Base-by-base conservation (phyloP, 2,797 vertebrate species). In the Pangasius macronema region DNA sequence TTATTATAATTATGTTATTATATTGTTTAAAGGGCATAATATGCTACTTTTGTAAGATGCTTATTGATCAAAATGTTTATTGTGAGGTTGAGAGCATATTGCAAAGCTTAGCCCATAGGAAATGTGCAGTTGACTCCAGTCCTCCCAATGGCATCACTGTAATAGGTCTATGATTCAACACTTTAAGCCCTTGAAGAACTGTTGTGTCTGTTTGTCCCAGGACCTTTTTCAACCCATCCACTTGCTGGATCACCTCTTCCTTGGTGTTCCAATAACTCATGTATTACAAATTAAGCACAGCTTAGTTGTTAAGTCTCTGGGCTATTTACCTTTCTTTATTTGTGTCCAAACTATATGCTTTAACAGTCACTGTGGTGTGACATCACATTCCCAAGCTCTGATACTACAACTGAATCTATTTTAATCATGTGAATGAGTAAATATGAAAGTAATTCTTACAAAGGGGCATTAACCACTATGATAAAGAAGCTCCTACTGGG, bases 351-450 rank as follows among this genome's bases (percentile, higher is more conserved):
- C 9, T 13, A 22, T 59, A 55, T 55, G 76, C 9, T 36, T 3
- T 8, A 79, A 24, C 57, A 39, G 18, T 36, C 30, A 79, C 30
- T 57, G 7, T 10, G 75, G 46, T 49, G 39, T 73, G 42, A 75
- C 73, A 3, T 51, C 27, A 51, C 24, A 30, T 55, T 79, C 18
- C 7, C n/a, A 9, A 20, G 30, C 7, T 1, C 9, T 46, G 24
- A 46, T 27, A 27, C 39, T 55, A 13, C 51, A 55, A 33, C 30
- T 57, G 0, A 80, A 80, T 57, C 30, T 36, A 59, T 76, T 57
- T 39, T 80, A 57, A 61, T 73, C 49, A 42, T 75, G 24, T 75
- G 36, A 75, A 73, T 59, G 39, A 75, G 51, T 57, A 86, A 82
- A 59, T 59, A 46, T 49, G 10, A 75, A 61, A 76, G 27, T 46